Percentiles rank a stretch among this genome's conserved stretches.
phyloP scores from a whole-genome alignment of 1,140 invertebrate species.

The Stegodyphus mimosarum region DNA sequence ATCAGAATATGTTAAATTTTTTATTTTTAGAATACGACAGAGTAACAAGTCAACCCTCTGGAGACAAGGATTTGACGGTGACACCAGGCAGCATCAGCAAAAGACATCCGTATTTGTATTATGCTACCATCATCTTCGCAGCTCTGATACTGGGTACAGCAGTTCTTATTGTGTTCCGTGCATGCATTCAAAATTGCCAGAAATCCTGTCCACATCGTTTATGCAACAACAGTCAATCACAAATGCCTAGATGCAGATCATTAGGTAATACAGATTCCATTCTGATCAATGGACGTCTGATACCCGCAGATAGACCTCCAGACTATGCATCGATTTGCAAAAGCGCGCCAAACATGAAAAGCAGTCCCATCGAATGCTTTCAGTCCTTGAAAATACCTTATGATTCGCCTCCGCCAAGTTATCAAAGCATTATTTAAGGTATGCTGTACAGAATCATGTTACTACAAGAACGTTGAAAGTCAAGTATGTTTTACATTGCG shows the following conservation, averaged over 20 bases:
- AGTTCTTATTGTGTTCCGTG: neutral
- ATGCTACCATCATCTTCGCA: conserved; percentile 1
- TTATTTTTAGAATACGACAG: too few relatives aligned
- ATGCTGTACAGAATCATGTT: too few relatives aligned
- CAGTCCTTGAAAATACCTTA: neutral
- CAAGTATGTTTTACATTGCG: too few relatives aligned
- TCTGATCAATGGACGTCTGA: neutral
- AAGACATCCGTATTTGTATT: conserved; percentile 10
- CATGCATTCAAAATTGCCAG: neutral
- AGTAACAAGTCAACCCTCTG: neutral
- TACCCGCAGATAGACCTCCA: conserved; percentile 10
- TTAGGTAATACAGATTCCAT: neutral
- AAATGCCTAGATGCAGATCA: neutral
- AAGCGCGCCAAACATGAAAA: neutral
- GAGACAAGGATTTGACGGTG: neutral
- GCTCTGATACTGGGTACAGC: conserved; percentile 4
- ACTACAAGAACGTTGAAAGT: too few relatives aligned
- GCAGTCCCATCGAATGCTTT: neutral
- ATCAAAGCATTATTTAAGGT: neutral
- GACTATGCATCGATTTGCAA: neutral
- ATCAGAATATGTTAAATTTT: too few relatives aligned
- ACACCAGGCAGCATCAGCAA: neutral
- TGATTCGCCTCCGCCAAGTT: conserved; percentile 28
- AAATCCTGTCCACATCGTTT: too few relatives aligned
- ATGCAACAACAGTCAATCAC: neutral